Conservation (phyloP, 1,140 invertebrate species). For the Drosophila carrolli region DNA sequence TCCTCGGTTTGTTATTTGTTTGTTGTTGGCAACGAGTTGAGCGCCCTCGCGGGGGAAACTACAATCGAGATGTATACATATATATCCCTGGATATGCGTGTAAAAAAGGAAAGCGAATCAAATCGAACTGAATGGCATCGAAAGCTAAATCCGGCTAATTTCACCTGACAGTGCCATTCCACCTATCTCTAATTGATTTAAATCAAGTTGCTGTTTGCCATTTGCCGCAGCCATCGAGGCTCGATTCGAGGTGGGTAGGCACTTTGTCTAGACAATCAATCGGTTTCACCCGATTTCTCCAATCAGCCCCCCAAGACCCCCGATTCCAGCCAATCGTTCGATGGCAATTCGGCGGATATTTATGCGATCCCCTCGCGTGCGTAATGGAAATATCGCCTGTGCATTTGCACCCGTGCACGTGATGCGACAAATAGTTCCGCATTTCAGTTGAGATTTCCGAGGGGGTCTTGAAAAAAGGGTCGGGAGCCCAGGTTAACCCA, state of each 20-base stretch:
- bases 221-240: conserved; percentile 41
- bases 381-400: conserved; percentile 71
- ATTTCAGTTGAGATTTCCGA: conserved; percentile 50
- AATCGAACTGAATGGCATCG: conserved; percentile 32
- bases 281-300: conserved; percentile 24
- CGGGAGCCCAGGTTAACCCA: conserved; percentile 7
- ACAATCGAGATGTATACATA: neutral
- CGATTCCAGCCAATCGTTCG: neutral
- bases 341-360: conserved; percentile 58
- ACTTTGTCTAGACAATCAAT: conserved; percentile 77
- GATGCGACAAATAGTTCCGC: conserved; percentile 82
- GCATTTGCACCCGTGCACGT: conserved; percentile 70
- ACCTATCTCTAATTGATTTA: conserved; percentile 75
- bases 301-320: neutral
- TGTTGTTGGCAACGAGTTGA: conserved; percentile 82
- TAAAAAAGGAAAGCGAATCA: conserved; percentile 33
- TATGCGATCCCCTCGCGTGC: conserved; percentile 70
- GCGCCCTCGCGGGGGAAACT: conserved; percentile 46
- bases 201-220: conserved; percentile 73
- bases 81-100: conserved; percentile 17
- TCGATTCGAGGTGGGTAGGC: conserved; percentile 32
- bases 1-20: conserved; percentile 59
- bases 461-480: neutral
- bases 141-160: conserved; percentile 74
- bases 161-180: conserved; percentile 69